A percentile compares a stretch with the other conserved stretches of the same genome.
Evolutionary conservation across 2,888 invertebrate genomes (phyloP).

Genomic region (Alloscopus bannaensis): DNA sequence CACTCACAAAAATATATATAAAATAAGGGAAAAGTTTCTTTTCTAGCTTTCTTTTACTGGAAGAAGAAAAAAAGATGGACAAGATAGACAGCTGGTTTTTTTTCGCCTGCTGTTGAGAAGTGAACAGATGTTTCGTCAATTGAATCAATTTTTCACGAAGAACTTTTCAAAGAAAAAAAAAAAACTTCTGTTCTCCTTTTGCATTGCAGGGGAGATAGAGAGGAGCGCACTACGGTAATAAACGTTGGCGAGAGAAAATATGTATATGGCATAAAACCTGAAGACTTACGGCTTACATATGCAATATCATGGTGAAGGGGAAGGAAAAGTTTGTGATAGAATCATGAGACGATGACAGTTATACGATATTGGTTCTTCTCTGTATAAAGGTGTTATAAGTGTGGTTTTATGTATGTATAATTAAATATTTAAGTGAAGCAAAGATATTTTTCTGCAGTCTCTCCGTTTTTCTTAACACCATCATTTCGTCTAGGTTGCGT

Average conservation of each 20-base stretch:
- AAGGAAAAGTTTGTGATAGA: too few species aligned
- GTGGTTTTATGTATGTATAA: background rate
- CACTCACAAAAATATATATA: conserved; percentile 1
- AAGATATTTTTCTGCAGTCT: background rate
- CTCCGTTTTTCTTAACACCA: background rate
- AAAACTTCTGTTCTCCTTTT: conserved; percentile 17
- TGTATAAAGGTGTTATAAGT: too few species aligned
- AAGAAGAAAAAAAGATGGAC: conserved; percentile 21
- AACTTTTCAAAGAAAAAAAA: background rate
- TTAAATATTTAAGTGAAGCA: background rate
- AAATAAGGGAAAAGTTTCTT: conserved; percentile 2
- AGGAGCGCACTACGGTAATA: too few species aligned
- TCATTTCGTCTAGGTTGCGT: too few species aligned
- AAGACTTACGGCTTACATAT: too few species aligned
- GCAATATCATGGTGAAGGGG: too few species aligned
- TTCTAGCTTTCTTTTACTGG: background rate
- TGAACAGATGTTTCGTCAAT: conserved; percentile 57
- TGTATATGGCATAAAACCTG: too few species aligned
- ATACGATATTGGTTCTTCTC: too few species aligned
- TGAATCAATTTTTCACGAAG: conserved; percentile 53
- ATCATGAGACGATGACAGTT: too few species aligned
- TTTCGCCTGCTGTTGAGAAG: conserved; percentile 38
- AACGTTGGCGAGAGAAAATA: too few species aligned
- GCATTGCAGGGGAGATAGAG: background rate
- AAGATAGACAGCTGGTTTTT: conserved; percentile 25